Evolutionary conservation across 2,113 vertebrate genomes (phyloP), one percentile per base, ranked within the genome.

Genomic region (Polypterus bichir): DNA sequence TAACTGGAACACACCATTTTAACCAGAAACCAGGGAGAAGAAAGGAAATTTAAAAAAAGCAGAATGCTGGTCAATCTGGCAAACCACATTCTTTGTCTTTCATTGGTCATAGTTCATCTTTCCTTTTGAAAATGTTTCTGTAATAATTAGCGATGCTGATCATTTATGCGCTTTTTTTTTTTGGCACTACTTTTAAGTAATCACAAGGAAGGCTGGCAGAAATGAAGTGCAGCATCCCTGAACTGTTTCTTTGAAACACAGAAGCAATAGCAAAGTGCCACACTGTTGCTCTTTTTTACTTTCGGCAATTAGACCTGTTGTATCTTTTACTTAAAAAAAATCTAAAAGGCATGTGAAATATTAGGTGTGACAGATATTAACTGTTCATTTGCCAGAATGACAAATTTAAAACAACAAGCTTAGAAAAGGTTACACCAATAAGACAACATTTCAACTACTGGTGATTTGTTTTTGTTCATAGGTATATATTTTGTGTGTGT

Each of bases 1-100:
- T 81, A 83, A 81, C 86, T 82, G 83, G 85, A 85, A 81, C 87
- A 87, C 88, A 81, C 81, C 81, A 80, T 88, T 86, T 86, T 58
- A 27, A 57, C 86, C 88, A 88, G 86, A 84, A 84, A 79, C 86
- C 70, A 77, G 56, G 9, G 56, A 44, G 79, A 76, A 86, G 81
- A 83, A 84, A 87, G 81, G 82, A 78, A 77, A 81, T 87, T 86
- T 79, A 88, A 27, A 27, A 27, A 81, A 83, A 87, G 78, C 82
- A 82, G 81, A 82, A 81, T 82, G 85, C 75, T 85, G 77, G 80
- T 86, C 68, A 67, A 76, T 81, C 11, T 58, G 56, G 44, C 5
- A 27, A 4, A 6, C 27, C 9, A 7, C 56, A 27, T 27, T 58
- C 46, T 58, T 58, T 45, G 56, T 58, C 27, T 58, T 58, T 58